These are phyloP conservation scores for Agonopterix arenella DNA, from an alignment of 2,888 invertebrate species.

Conservation along the genomic window DNA sequence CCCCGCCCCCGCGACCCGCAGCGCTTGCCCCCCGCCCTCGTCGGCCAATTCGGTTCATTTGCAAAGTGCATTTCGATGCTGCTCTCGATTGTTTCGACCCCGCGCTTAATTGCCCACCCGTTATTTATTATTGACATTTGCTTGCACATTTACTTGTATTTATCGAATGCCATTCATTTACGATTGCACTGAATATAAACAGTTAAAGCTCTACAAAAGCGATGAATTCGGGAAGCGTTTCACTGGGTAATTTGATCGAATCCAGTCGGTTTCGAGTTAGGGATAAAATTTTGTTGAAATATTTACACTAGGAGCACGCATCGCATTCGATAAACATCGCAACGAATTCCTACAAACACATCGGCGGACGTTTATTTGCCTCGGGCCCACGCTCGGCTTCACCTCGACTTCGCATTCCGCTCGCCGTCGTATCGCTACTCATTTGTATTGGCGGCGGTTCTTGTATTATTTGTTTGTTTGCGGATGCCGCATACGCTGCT, in stretches of 20 bases:
- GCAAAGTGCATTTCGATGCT: slow-evolving; percentile 75
- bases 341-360: slow-evolving; percentile 70
- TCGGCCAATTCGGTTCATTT: slow-evolving; percentile 63
- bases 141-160: slow-evolving; percentile 49
- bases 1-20: slow-evolving; percentile 14
- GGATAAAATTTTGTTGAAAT: slow-evolving; percentile 27
- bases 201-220: slow-evolving; percentile 16
- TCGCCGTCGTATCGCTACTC: slow-evolving; percentile 66
- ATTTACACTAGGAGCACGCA: slow-evolving; percentile 55
- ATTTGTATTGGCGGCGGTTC: slow-evolving; percentile 69
- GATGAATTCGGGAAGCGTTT: neutral
- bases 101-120: slow-evolving; percentile 61
- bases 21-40: slow-evolving; percentile 15
- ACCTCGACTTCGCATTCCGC: slow-evolving; percentile 59
- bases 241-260: neutral
- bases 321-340: slow-evolving; percentile 65
- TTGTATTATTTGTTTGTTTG: slow-evolving; percentile 74
- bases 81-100: slow-evolving; percentile 60
- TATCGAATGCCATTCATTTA: slow-evolving; percentile 38
- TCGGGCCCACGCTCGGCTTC: slow-evolving; percentile 59
- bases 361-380: slow-evolving; percentile 69
- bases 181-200: slow-evolving; percentile 24
- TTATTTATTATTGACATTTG: slow-evolving; percentile 69
- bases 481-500: slow-evolving; percentile 60
- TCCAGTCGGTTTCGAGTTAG: slow-evolving; percentile 4